phyloP scores from a whole-genome alignment of 35 echinoderm and acorn worm genomes.

The Ptychodera flava region DNA sequence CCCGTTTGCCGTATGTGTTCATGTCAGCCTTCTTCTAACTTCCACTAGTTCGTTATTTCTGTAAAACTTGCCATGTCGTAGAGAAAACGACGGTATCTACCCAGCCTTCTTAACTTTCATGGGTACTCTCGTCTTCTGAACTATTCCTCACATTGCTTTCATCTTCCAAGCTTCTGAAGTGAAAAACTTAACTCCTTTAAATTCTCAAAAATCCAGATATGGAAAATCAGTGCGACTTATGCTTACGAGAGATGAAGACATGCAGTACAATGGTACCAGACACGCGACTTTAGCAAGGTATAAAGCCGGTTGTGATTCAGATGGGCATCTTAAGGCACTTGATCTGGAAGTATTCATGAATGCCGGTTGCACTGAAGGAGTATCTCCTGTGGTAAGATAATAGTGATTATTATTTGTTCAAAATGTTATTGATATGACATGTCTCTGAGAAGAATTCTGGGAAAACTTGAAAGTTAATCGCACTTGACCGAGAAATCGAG shows the following conservation, averaged over 20 bases:
- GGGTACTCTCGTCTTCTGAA: neutral
- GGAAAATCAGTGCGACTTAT: slow-evolving; percentile 57
- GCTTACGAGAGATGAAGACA: slow-evolving; percentile 88
- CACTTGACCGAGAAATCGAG: no score
- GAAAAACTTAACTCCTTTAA: neutral
- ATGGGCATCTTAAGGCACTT: slow-evolving; percentile 57
- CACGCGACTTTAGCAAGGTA: slow-evolving; percentile 75
- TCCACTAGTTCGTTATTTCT: neutral
- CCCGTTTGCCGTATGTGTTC: neutral
- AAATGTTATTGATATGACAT: no score
- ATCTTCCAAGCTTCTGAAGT: neutral
- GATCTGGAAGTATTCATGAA: slow-evolving; percentile 64
- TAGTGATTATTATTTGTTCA: no score
- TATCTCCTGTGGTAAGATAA: slow-evolving; percentile 54
- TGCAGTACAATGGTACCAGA: slow-evolving; percentile 65
- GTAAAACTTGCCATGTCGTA: neutral
- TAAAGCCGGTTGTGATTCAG: slow-evolving; percentile 70
- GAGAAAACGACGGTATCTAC: no score
- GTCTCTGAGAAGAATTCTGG: no score
- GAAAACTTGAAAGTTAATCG: no score
- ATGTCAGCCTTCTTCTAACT: neutral
- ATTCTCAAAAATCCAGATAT: slow-evolving; percentile 15
- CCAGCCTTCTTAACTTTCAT: neutral
- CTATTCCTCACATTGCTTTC: neutral
- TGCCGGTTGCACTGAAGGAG: slow-evolving; percentile 46